Evolutionary conservation across 2,113 vertebrate species (phyloP).

Genomic region (Euleptes europaea): DNA sequence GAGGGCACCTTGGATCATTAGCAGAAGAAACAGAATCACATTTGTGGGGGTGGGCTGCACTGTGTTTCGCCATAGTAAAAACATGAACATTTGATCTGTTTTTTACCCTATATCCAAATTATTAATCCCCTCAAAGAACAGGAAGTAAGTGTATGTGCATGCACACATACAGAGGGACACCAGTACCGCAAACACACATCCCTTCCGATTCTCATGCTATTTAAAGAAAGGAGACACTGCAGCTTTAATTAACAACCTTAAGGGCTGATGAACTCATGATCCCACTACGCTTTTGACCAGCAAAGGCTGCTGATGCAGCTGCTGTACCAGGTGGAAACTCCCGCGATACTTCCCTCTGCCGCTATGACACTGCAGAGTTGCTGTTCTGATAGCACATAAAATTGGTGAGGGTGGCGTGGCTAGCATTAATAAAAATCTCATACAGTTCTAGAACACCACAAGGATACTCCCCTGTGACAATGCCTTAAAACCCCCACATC

Average conservation of each 20-base stretch:
- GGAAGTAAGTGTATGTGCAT: background rate
- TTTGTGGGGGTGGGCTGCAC: background rate
- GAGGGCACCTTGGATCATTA: background rate
- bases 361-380: background rate
- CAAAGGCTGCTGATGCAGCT: background rate
- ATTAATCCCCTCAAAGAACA: background rate
- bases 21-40: background rate
- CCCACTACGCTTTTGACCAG: background rate
- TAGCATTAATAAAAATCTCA: background rate
- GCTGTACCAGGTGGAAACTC: background rate
- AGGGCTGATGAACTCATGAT: background rate
- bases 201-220: background rate
- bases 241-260: background rate
- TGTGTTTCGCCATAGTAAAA: background rate
- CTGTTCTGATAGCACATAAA: background rate
- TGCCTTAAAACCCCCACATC: background rate
- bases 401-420: background rate
- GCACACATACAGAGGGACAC: background rate
- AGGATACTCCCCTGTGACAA: background rate
- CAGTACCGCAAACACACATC: fast-evolving
- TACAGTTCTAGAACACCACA: background rate
- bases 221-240: background rate
- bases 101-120: background rate
- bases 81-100: background rate
- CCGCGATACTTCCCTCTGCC: background rate